Percentiles rank a stretch among this genome's conserved stretches.
Evolutionary conservation across 2,113 vertebrate genomes (phyloP).

Genomic region (Marcusenius ussheri): DNA sequence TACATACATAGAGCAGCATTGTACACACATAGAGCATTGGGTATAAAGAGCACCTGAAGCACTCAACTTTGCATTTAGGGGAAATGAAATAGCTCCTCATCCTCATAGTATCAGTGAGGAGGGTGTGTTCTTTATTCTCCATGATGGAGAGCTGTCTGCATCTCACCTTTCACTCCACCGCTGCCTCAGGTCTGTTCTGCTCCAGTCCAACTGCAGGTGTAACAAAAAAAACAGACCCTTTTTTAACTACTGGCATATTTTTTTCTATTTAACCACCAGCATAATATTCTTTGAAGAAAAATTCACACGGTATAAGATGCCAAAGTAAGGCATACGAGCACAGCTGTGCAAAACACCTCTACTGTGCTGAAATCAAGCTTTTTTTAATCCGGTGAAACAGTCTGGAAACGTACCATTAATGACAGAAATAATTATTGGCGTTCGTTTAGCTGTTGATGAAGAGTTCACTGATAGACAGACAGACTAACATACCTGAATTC

Average conservation of each 20-base stretch:
- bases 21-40: neutral
- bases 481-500: neutral
- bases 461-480: neutral
- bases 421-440: neutral
- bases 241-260: neutral
- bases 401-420: neutral
- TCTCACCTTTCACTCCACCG: neutral
- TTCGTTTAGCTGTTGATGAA: neutral
- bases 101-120: neutral
- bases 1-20: neutral
- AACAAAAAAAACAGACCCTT: neutral
- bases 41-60: neutral
- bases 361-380: neutral
- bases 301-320: neutral
- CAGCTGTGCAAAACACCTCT: neutral
- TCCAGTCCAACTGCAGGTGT: neutral
- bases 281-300: neutral
- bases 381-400: neutral
- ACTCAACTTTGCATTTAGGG: neutral
- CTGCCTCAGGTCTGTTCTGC: neutral
- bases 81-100: neutral
- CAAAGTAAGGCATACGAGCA: neutral
- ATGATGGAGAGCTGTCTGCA: neutral
- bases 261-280: neutral
- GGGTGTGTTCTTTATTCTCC: neutral